phyloP scores from a whole-genome alignment of 2,888 invertebrate species.

The Drosophila ustulata region DNA sequence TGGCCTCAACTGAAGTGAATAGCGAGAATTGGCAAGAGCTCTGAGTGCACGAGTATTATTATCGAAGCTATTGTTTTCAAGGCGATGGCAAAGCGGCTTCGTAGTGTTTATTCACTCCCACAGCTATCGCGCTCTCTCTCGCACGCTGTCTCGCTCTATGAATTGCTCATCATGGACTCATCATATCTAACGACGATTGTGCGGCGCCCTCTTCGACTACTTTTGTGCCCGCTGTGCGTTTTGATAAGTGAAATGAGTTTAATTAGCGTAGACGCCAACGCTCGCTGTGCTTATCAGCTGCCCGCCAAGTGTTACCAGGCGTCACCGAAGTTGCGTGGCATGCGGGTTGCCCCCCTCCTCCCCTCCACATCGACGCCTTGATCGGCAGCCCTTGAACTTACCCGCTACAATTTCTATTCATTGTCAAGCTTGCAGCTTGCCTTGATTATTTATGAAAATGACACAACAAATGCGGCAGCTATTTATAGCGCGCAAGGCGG shows the following conservation, averaged over 20 bases:
- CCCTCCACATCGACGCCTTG: not conserved
- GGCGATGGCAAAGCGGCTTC: constrained; percentile 18
- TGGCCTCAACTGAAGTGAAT: constrained; percentile 14
- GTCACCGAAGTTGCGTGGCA: constrained; percentile 20
- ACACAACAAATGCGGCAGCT: constrained; percentile 30
- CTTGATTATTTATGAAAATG: constrained; percentile 42
- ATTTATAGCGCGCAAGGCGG: constrained; percentile 20
- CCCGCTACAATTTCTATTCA: constrained; percentile 6
- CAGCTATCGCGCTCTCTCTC: not conserved
- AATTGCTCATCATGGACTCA: constrained; percentile 19
- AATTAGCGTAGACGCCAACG: constrained; percentile 61
- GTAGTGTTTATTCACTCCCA: not conserved
- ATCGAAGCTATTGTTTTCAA: constrained; percentile 41
- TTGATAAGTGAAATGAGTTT: constrained; percentile 75
- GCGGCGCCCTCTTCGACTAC: constrained; percentile 28
- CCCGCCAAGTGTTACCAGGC: constrained; percentile 59
- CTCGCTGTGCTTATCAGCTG: constrained; percentile 41
- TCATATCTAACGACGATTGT: constrained; percentile 58
- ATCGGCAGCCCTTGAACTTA: not conserved
- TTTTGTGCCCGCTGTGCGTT: constrained; percentile 54
- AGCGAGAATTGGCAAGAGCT: constrained; percentile 1
- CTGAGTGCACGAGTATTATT: constrained; percentile 24
- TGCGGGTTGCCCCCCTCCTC: constrained; percentile 34
- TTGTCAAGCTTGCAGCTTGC: constrained; percentile 1
- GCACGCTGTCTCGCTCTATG: not conserved